Evolutionary conservation across 2,888 invertebrate species (phyloP), one percentile per base, ranked within the genome.

Genomic region (Ctena decussata): DNA sequence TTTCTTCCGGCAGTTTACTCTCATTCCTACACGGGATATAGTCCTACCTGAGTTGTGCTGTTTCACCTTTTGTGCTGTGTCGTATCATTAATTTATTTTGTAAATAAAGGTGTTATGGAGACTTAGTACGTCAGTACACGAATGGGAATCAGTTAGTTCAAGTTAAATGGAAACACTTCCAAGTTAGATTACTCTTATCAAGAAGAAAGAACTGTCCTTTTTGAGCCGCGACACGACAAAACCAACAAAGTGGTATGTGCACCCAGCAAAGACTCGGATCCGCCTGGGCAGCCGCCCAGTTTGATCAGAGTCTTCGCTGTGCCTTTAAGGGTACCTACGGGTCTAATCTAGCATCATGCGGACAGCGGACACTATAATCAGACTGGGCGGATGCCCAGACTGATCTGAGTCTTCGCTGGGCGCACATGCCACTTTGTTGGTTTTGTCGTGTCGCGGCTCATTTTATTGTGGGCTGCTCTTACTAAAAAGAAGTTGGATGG

Each of bases 1-100:
- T 65, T 86, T 53, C 82, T 86, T 86, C 82, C 88, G 73, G 39
- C 84, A 0, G 82, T 86, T 80, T 76, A 84, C 35, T 84, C 91
- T 49, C 89, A 89, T 82, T 60, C 83, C 11, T 85, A 85, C 35
- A 74, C 82, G 5, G 86, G 88, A 73, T 88, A 85, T 72, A 82
- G 77, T 82, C 69, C 88, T 1, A 84, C 86, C 24, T 89, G 73
- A 77, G 8, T 11, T 30, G 18, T 53, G 8, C 21, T 15, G 27
- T 5, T 60, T 60, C 27, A 60, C 6, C 3, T 60, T 6, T 6
- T 60, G 60, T 60, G 60, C 2, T 60, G 24, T 60, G 60, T 18
- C 6, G 60, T 60, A 30, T 30, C 30, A 60, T 24, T 60, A 60
- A 49, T 49, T 49, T 49, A 49, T 49, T 49, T 49, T 3, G 15